Evolutionary conservation across 2,888 invertebrate genomes (phyloP), one percentile per base, ranked within the genome.

Genomic region (Xestia sexstrigata): DNA sequence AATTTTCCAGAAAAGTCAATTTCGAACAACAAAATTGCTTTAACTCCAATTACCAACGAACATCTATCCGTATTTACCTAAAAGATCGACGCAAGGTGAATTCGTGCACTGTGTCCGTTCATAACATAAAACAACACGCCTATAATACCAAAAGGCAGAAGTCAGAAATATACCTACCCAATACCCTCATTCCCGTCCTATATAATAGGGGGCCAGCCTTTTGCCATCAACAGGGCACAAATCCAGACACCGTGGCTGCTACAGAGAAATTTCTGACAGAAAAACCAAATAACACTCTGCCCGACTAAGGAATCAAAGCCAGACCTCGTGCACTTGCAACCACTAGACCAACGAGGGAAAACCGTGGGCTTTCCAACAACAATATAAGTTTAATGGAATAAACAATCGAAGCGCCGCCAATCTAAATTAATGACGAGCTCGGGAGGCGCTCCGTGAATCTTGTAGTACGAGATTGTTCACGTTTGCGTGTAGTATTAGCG

Each of bases 351-450:
- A 8, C 4, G 71, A 89, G 67, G 76, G 83, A 81, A 87, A 91
- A 81, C 82, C 78, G 74, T 70, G 75, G 76, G 82, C 77, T 88
- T 89, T 87, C 89, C 81, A 89, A 89, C 89, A 89, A 83, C 89
- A 82, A 88, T 92, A 90, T 91, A 94, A 95, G 90, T 94, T 95
- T 95, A 95, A 95, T 95, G 93, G 95, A 95, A 95, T 95, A 95
- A 92, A 92, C 94, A 91, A 95, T 94, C 92, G 91, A 92, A 92
- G 86, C 76, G 76, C 74, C 74, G 67, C 83, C 86, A 85, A 89
- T 89, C 87, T 89, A 89, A 87, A 89, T 89, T 89, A 89, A 89
- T 89, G 89, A 87, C 81, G 69, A 52, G 76, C 76, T 70, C 68
- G 73, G 76, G 67, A 83, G 74, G 74, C 74, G 76, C 79, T 82